Percentiles rank a stretch among this genome's conserved stretches.
phyloP scores from a whole-genome alignment of 2,113 vertebrate species.

The Pelusios castaneus region DNA sequence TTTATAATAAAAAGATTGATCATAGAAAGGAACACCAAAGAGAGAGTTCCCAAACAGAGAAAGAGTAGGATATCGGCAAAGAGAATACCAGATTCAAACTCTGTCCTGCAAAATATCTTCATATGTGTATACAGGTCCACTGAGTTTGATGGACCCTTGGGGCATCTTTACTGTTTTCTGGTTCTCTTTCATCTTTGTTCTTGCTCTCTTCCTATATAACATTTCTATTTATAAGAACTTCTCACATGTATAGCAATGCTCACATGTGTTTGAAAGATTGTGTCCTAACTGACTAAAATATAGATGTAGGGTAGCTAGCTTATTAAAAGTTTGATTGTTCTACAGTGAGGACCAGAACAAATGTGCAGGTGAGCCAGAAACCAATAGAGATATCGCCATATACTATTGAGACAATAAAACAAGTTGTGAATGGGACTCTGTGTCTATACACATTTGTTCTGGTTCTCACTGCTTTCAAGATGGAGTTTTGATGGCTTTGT shows the following conservation, averaged over 20 bases:
- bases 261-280: background rate
- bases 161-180: background rate
- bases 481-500: background rate
- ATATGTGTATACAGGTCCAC: background rate
- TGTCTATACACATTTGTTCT: background rate
- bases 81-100: constrained; percentile 26
- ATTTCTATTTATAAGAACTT: background rate
- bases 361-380: background rate
- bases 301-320: background rate
- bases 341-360: background rate
- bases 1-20: constrained; percentile 69
- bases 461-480: background rate
- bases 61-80: constrained; percentile 43
- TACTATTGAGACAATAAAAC: background rate
- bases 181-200: background rate
- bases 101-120: constrained; percentile 16
- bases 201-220: background rate
- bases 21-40: constrained; percentile 47
- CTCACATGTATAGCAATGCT: background rate
- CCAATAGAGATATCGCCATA: background rate
- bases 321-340: background rate
- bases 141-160: background rate
- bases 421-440: background rate
- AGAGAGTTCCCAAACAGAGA: constrained; percentile 38
- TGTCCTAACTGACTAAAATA: background rate